Conservation (phyloP, 2,888 invertebrate species). For the Nomada fabriciana region DNA sequence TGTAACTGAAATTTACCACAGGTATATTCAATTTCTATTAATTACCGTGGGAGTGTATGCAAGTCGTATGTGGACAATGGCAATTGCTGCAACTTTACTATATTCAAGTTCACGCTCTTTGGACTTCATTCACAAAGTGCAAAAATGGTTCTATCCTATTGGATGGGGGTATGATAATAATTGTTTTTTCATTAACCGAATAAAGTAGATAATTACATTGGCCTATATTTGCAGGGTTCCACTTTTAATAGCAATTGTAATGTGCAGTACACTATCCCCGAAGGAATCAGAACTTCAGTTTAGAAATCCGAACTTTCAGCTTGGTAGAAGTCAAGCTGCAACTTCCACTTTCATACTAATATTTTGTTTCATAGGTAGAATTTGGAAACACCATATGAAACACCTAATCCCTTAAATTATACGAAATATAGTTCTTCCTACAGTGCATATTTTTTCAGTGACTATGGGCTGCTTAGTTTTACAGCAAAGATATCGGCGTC, state of each 20-base stretch:
- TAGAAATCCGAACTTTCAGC: constrained; percentile 91
- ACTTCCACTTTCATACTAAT: constrained; percentile 91
- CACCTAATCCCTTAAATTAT: neutral
- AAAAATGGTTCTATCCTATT: constrained; percentile 88
- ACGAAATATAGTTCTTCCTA: neutral
- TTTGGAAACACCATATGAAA: too few species aligned
- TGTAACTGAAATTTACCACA: constrained; percentile 60
- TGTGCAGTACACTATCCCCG: constrained; percentile 87
- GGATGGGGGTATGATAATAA: constrained; percentile 86
- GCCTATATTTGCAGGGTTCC: constrained; percentile 86
- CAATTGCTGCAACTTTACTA: constrained; percentile 92
- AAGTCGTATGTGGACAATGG: constrained; percentile 93
- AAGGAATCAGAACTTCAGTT: constrained; percentile 86
- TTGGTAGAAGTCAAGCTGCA: constrained; percentile 91
- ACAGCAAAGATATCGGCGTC: constrained; percentile 92
- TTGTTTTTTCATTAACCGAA: constrained; percentile 3
- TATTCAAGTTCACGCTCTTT: constrained; percentile 93
- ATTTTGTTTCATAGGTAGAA: constrained; percentile 91
- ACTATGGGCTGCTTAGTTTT: constrained; percentile 93
- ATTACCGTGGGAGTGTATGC: constrained; percentile 92
- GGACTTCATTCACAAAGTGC: constrained; percentile 91
- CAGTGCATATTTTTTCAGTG: constrained; percentile 85
- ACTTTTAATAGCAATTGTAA: constrained; percentile 87
- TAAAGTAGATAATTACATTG: constrained; percentile 26
- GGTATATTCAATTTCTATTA: constrained; percentile 91